Evolutionary conservation across 2,797 vertebrate genomes (phyloP).

Genomic region (Synaphobranchus kaupii): DNA sequence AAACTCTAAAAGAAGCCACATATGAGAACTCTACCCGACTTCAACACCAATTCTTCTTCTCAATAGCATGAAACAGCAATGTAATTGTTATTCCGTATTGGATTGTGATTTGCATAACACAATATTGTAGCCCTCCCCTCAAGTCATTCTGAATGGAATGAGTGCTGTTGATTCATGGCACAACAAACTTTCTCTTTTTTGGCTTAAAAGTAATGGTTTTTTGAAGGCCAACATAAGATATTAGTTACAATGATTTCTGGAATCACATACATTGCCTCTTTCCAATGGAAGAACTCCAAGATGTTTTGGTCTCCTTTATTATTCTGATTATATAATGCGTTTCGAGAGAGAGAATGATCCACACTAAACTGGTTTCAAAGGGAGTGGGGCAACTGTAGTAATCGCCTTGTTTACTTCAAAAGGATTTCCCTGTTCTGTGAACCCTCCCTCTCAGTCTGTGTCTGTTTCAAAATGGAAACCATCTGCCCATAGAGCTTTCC

Average conservation of each 20-base stretch:
- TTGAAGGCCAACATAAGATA: conserved; percentile 37
- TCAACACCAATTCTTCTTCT: background rate
- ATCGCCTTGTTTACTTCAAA: conserved; percentile 26
- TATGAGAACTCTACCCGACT: background rate
- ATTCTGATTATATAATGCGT: conserved; percentile 50
- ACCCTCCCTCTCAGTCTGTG: background rate
- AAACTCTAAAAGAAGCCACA: background rate
- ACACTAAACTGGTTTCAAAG: conserved; percentile 16
- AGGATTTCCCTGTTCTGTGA: conserved; percentile 4
- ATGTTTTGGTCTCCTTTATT: conserved; percentile 37
- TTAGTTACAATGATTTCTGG: conserved; percentile 22
- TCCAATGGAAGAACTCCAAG: conserved; percentile 20
- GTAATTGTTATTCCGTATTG: background rate
- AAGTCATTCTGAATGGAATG: conserved; percentile 39
- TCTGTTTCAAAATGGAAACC: conserved; percentile 57
- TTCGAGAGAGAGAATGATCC: conserved; percentile 31
- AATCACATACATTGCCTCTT: conserved; percentile 36
- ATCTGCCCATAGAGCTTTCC: conserved; percentile 29
- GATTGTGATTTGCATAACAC: background rate
- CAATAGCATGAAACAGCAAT: background rate
- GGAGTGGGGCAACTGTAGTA: conserved; percentile 3
- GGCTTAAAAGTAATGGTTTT: conserved; percentile 38
- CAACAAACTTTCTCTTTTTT: conserved; percentile 13
- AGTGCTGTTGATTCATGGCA: conserved; percentile 25
- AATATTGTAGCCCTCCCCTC: background rate